phyloP scores from a whole-genome alignment of 2,113 vertebrate species.

The Oreocharis arfaki region DNA sequence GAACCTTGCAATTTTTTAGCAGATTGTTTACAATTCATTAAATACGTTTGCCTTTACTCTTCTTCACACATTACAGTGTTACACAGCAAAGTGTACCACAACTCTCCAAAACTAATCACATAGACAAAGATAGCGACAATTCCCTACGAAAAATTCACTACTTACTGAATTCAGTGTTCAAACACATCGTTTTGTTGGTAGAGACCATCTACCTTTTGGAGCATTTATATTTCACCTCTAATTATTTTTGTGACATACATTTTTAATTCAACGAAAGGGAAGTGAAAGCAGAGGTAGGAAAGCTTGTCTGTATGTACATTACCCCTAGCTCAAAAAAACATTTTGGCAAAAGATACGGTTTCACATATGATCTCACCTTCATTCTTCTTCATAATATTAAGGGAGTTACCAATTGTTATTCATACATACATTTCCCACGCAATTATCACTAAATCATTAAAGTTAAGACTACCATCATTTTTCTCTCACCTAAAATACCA shows the following conservation, averaged over 20 bases:
- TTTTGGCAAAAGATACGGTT: not conserved
- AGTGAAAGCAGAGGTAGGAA: not conserved
- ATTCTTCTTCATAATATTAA: not conserved
- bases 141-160: not conserved
- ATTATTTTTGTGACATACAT: not conserved
- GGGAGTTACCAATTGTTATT: not conserved
- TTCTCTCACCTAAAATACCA: not conserved
- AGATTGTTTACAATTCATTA: not conserved
- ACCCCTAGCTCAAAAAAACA: not conserved
- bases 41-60: not conserved
- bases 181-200: not conserved
- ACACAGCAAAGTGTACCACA: not conserved
- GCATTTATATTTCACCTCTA: not conserved
- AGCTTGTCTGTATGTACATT: not conserved
- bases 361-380: not conserved
- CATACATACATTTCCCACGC: not conserved
- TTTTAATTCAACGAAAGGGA: not conserved
- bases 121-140: not conserved
- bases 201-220: not conserved
- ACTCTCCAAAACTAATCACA: not conserved
- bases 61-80: not conserved
- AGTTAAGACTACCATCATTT: not conserved
- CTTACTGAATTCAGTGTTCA: not conserved
- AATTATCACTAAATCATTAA: not conserved
- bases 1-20: not conserved